Base-by-base conservation (phyloP, 2,888 invertebrate genomes). In the Lasioglossum pauxillum region DNA sequence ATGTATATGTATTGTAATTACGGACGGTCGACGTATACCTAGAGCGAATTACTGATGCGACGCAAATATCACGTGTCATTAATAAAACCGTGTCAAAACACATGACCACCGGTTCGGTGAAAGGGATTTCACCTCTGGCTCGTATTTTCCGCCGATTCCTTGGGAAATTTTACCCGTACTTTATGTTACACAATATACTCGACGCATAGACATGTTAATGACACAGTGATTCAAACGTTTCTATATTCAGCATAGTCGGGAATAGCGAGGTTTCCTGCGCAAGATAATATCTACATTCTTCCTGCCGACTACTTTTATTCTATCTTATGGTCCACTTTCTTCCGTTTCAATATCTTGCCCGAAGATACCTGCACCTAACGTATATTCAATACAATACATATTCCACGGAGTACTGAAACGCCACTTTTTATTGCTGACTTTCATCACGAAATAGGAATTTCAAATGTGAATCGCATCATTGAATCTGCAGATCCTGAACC, bases 81-180 rank as follows among this genome's bases (percentile, higher is more conserved):
- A 74, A 82, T 83, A 74, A 67, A 69, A 60, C 7, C 46, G 60
- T 78, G 27, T 76, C 69, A 49, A 83, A 78, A 76, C 85, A 27
- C 16, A 44, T 38, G 60, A 73, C 31, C 69, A 27, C 16, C 41
- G 38, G 38, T 67, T 38, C 23, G 44, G 73, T 83, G 80, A 83
- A 83, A 80, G 80, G 72, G 41, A 64, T 31, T 60, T 69, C 75
- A 57, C 41, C 44, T 44, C 23, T 19, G 35, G 3, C 19, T 31
- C 46, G 31, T 19, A 67, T 31, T 69, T 53, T 46, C n/a, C n/a
- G n/a, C 5, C 19, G 16, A 31, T 31, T 49, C 31, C 46, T 73
- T 73, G 31, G 73, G 19, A 73, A 31, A 49, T 73, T 35, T 49
- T 46, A 46, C 23, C 46, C 14, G 31, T 73, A 23, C 19, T 73